Percentiles rank a stretch among this genome's conserved stretches.
Conservation (phyloP, 2,797 vertebrate genomes). For the Tarsius wallacei region DNA sequence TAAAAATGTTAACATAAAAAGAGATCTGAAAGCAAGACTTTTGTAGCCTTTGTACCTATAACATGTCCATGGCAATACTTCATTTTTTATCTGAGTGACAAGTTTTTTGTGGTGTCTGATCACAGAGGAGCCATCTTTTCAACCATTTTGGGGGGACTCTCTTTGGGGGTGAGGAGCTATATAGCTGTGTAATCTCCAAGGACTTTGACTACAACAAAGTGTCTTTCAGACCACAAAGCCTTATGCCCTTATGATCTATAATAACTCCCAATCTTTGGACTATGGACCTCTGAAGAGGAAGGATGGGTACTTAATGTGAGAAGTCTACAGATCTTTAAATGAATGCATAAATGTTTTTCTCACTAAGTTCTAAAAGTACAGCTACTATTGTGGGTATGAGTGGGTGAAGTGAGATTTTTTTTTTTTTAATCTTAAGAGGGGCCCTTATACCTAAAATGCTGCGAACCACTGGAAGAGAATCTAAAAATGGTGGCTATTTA, state of each 20-base stretch:
- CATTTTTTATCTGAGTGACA: constrained; percentile 33
- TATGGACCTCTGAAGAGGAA: constrained; percentile 24
- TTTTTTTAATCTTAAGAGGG: constrained; percentile 68
- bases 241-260: neutral
- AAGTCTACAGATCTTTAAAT: constrained; percentile 73
- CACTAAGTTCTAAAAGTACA: constrained; percentile 74
- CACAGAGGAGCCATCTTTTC: constrained; percentile 49
- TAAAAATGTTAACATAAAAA: constrained; percentile 49
- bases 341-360: constrained; percentile 64
- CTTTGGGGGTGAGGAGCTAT: constrained; percentile 1
- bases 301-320: constrained; percentile 1
- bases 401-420: constrained; percentile 74
- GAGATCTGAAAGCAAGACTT: constrained; percentile 35
- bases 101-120: constrained; percentile 40
- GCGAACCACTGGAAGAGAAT: constrained; percentile 30
- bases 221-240: neutral
- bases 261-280: neutral
- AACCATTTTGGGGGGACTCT: constrained; percentile 20
- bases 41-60: constrained; percentile 30
- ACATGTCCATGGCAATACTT: constrained; percentile 19
- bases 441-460: constrained; percentile 52
- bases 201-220: constrained; percentile 26
- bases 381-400: constrained; percentile 77
- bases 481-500: constrained; percentile 57
- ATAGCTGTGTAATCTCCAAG: constrained; percentile 34